These are phyloP conservation scores for Chrysodeixis includens DNA, from an alignment of 2,888 invertebrate genomes.

Conservation along the genomic window DNA sequence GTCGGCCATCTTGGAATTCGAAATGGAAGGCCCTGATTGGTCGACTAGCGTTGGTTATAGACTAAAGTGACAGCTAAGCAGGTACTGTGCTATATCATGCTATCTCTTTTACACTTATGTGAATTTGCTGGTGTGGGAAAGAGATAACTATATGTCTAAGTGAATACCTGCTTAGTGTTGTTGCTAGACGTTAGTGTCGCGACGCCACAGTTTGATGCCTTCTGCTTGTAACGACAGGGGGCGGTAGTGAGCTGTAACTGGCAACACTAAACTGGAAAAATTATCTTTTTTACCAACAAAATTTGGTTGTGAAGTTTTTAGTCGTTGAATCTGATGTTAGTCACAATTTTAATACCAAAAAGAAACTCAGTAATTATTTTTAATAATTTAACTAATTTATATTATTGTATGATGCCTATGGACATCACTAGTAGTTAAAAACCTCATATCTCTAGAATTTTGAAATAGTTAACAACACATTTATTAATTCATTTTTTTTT, in stretches of 20 bases:
- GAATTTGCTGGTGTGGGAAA: neutral
- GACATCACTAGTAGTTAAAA: neutral
- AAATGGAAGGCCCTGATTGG: neutral
- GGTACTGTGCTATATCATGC: neutral
- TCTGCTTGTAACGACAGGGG: constrained; percentile 50
- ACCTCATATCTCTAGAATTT: too few species aligned
- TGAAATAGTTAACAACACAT: too few species aligned
- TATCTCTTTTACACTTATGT: neutral
- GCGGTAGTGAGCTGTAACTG: constrained; percentile 52
- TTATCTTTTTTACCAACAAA: neutral
- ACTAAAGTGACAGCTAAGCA: neutral
- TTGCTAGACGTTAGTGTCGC: constrained; percentile 33
- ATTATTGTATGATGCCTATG: constrained; percentile 2
- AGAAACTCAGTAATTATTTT: neutral
- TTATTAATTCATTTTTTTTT: too few species aligned
- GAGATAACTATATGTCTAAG: neutral
- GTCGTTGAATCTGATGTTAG: constrained; percentile 4
- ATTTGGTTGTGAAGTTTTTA: neutral
- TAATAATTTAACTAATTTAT: neutral
- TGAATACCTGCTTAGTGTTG: neutral
- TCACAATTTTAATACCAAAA: constrained; percentile 8
- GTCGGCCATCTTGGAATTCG: neutral
- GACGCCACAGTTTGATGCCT: constrained; percentile 71
- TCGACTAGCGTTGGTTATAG: neutral
- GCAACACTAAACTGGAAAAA: constrained; percentile 5